Evolutionary conservation across 30 jellyfish, hydroid and myxozoan species (phyloP).

Genomic region (Phacellophora camtschatica): DNA sequence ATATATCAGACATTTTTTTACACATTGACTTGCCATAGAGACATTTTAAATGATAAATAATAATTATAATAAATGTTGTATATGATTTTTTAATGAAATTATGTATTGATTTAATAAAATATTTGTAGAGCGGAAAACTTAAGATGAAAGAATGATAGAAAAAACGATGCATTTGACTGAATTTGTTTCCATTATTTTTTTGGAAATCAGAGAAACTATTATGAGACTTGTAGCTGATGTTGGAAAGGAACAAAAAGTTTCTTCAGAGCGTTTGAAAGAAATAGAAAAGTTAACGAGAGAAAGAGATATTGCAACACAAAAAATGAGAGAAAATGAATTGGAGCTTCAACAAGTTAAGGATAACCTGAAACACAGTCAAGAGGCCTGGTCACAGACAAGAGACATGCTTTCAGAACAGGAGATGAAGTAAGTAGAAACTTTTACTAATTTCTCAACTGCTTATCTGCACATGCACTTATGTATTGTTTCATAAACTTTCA

Average conservation of each 20-base stretch:
- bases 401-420: conserved; percentile 60
- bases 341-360: conserved; percentile 72
- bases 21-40: too few species aligned
- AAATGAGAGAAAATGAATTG: conserved; percentile 57
- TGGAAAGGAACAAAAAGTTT: conserved; percentile 68
- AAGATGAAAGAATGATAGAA: too few species aligned
- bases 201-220: conserved; percentile 65
- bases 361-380: conserved; percentile 77
- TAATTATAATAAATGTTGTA: too few species aligned
- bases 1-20: too few species aligned
- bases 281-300: conserved; percentile 64
- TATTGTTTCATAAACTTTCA: too few species aligned
- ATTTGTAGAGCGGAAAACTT: too few species aligned
- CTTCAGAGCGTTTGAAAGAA: conserved; percentile 59
- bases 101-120: too few species aligned
- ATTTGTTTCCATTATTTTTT: not conserved
- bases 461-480: too few species aligned
- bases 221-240: conserved; percentile 80
- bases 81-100: too few species aligned
- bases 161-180: not conserved
- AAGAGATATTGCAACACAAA: conserved; percentile 64
- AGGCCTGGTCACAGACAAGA: conserved; percentile 65
- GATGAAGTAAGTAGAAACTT: conserved; percentile 43
- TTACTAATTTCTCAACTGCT: too few species aligned
- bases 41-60: too few species aligned